Conservation (phyloP, 2,797 vertebrate species). For the Artibeus jamaicensis region DNA sequence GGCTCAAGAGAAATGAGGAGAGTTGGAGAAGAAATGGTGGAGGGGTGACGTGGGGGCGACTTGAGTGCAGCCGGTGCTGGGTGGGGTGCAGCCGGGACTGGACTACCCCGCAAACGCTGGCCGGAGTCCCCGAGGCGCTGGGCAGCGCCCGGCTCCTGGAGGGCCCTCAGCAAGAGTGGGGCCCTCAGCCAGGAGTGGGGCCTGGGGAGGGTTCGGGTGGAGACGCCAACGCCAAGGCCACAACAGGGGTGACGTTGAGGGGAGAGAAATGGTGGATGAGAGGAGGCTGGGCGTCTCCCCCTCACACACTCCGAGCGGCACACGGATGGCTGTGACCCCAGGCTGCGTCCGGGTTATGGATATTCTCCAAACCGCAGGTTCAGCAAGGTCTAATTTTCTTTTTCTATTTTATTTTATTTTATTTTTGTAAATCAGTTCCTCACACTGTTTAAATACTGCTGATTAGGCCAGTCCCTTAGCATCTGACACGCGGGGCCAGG, state of each 20-base stretch:
- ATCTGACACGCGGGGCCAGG: neutral
- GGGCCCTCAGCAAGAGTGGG: too few relatives aligned
- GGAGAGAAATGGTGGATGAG: neutral
- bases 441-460: neutral
- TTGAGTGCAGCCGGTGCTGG: rapidly evolving
- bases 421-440: too few relatives aligned
- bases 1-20: neutral
- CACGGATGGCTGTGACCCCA: rapidly evolving
- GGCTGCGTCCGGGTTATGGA: rapidly evolving
- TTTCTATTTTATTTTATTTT: neutral
- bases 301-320: rapidly evolving
- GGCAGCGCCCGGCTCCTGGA: rapidly evolving
- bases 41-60: rapidly evolving
- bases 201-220: too few relatives aligned
- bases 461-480: neutral
- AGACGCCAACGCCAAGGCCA: rapidly evolving
- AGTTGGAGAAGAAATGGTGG: too few relatives aligned
- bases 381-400: neutral
- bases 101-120: rapidly evolving
- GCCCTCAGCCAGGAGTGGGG: rapidly evolving
- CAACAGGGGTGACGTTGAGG: rapidly evolving
- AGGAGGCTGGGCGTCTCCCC: rapidly evolving
- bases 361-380: too few relatives aligned
- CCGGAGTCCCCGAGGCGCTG: rapidly evolving
- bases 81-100: rapidly evolving